A percentile compares a stretch with the other conserved stretches of the same genome.
These are phyloP conservation scores for Calyptomena viridis DNA, from an alignment of 2,113 vertebrate species.

Conservation along the genomic window DNA sequence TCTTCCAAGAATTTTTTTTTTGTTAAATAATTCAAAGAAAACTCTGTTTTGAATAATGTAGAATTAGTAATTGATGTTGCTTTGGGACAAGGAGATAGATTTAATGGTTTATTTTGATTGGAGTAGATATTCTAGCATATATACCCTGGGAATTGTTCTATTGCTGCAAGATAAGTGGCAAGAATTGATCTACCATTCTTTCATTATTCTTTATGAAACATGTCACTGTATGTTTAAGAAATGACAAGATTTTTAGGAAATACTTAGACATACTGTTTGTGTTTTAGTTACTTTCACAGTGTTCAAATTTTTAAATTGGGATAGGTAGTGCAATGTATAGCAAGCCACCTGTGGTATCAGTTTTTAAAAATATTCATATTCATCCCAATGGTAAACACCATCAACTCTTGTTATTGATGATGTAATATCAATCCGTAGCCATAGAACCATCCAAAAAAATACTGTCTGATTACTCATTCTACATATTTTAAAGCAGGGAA, in stretches of 20 bases:
- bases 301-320: not conserved
- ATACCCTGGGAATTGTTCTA: not conserved
- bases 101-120: slow-evolving; percentile 29
- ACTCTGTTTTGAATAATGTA: not conserved
- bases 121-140: not conserved
- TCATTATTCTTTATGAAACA: not conserved
- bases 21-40: not conserved
- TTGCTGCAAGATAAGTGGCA: not conserved
- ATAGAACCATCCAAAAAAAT: not conserved
- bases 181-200: not conserved
- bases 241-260: not conserved
- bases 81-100: not conserved
- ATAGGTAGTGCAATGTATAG: not conserved
- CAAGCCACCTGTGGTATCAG: not conserved
- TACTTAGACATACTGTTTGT: not conserved
- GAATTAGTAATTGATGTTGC: not conserved
- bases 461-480: not conserved
- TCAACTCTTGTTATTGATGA: not conserved
- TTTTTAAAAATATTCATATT: not conserved
- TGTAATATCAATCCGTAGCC: not conserved
- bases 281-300: not conserved
- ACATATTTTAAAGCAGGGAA: not conserved
- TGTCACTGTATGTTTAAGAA: not conserved
- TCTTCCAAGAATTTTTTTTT: not conserved
- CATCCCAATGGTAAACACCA: not conserved